Evolutionary conservation across 2,888 invertebrate genomes (phyloP).

Genomic region (Mesorhabditis sp.): DNA sequence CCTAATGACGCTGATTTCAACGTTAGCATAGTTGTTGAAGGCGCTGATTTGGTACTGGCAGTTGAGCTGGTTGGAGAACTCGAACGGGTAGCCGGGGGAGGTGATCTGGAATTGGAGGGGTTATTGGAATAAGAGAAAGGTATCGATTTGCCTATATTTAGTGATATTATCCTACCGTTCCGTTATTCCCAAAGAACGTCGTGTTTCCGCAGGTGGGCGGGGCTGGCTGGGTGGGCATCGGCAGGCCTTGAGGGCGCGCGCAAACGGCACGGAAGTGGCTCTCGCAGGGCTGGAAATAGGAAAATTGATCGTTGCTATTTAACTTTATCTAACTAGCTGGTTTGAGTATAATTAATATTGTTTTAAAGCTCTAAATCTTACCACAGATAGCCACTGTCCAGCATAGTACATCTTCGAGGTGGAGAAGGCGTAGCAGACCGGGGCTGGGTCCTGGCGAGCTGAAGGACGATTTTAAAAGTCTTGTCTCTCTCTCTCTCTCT

Average conservation of each 20-base stretch:
- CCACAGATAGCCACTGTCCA: background rate
- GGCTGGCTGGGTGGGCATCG: background rate
- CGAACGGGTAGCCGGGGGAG: conserved; percentile 1
- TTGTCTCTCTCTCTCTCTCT: background rate
- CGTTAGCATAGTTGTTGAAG: background rate
- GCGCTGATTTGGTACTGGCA: background rate
- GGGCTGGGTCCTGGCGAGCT: conserved; percentile 1
- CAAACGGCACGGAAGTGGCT: background rate
- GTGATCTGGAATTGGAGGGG: background rate
- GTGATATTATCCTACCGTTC: background rate
- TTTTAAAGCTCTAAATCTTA: background rate
- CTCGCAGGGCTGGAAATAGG: background rate
- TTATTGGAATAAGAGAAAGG: background rate
- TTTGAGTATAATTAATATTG: background rate
- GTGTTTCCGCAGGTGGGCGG: background rate
- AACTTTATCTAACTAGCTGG: no score
- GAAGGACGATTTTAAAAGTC: background rate
- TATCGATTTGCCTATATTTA: background rate
- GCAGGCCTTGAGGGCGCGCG: background rate
- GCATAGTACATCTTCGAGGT: background rate
- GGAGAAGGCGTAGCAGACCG: conserved; percentile 1
- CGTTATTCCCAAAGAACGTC: background rate
- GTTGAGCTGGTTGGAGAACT: background rate
- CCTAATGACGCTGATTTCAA: background rate
- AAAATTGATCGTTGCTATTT: no score